Base-by-base conservation (phyloP, 1,140 invertebrate genomes). In the Nephotettix cincticeps region DNA sequence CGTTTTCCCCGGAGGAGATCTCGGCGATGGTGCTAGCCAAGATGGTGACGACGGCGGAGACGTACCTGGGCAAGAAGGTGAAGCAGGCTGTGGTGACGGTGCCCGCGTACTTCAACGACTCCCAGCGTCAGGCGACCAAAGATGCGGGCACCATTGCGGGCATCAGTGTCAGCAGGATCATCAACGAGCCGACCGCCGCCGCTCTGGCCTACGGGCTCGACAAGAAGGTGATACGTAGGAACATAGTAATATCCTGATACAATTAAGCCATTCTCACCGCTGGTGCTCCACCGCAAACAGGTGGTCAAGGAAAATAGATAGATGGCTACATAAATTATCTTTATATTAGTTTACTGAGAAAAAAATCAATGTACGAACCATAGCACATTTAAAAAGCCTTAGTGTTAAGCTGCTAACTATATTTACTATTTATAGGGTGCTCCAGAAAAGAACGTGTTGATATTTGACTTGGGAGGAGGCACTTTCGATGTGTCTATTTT, bases 151-250 rank as follows among this genome's bases (percentile, higher is more conserved):
- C 90, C 76, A 95, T 95, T 83, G 90, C 93, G 75, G 89, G 87
- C 64, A 81, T 94, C 72, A 94, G 89, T 27, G 80, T 78, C 75
- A 84, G 95, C 75, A 87, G 93, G 83, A 95, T 94, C 76, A 94
- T 94, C 78, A 94, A 94, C 77, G 97, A 99, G 84, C 98, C 97
- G 32, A 99, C 97, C 70, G 97, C 98, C 74, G 97, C 97, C 73
- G 98, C 97, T 76, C 98, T 99, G 85, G 98, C 98, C 51, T 99
- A 99, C 82, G 97, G 98, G 81, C 86, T 99, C 70, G 97, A 99
- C 86, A 99, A 99, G 82, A 98, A 97, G 83, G 94, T 90, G 72
- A n/a, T n/a, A n/a, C n/a, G n/a, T n/a, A n/a, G n/a, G n/a, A n/a
- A n/a, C n/a, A n/a, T n/a, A n/a, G n/a, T n/a, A n/a, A n/a, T n/a